These are phyloP conservation scores for Pseudomyrmex cubaensis DNA, from an alignment of 1,140 invertebrate species.

Conservation along the genomic window DNA sequence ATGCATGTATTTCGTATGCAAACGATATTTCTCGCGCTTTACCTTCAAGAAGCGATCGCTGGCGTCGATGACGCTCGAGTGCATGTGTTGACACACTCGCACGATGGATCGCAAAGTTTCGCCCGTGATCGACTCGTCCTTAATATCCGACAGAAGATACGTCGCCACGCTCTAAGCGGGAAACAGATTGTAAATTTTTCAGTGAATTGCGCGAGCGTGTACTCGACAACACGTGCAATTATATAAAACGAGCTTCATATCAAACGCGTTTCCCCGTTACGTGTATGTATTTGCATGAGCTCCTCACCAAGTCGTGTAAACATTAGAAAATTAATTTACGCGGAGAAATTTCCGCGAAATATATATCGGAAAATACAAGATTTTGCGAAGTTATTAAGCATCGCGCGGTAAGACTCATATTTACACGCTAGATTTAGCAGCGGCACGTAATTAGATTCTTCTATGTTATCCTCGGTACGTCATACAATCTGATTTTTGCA, in stretches of 20 bases:
- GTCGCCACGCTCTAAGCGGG: constrained; percentile 83
- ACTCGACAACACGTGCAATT: neutral
- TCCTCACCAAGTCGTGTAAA: neutral
- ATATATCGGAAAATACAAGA: neutral
- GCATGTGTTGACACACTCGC: constrained; percentile 87
- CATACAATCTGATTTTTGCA: too few relatives aligned
- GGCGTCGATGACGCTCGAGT: constrained; percentile 87
- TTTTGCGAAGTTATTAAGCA: neutral
- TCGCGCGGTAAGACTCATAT: neutral
- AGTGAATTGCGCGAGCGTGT: neutral
- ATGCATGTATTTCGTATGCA: neutral
- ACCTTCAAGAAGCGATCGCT: constrained; percentile 85
- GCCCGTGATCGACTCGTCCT: constrained; percentile 84
- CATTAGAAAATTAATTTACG: constrained; percentile 17
- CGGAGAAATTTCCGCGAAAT: neutral
- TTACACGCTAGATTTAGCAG: neutral
- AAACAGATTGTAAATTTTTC: neutral
- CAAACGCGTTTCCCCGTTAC: too few relatives aligned
- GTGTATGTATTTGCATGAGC: neutral
- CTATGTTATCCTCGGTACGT: neutral
- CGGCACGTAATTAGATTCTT: neutral
- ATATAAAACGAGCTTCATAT: neutral
- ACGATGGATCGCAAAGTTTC: constrained; percentile 86
- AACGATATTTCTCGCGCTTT: neutral
- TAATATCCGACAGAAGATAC: constrained; percentile 85